Base-by-base conservation (phyloP, 2,888 invertebrate genomes). In the Thymelicus sylvestris region DNA sequence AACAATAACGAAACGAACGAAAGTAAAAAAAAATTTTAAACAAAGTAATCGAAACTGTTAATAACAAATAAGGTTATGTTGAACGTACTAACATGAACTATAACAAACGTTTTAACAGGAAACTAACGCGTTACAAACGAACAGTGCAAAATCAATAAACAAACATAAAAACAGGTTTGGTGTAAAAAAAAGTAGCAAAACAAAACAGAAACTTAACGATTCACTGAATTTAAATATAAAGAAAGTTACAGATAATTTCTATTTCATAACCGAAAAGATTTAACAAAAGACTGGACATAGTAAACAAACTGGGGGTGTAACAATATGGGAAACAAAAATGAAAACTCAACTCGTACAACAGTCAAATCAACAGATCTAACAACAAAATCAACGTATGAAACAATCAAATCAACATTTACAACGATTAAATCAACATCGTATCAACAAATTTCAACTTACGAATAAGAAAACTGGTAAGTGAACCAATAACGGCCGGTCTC, bases 61-160 rank as follows among this genome's bases (percentile, higher is more conserved):
- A 3, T 8, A 52, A 72, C 38, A 81, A 80, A 79, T 78, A 76
- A 81, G 82, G 75, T 66, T n/a, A 12, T 24, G 7, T 24, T 38
- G 50, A 61, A 7, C 50, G 50, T 44, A 1, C 0, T 3, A 44
- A 44, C 44, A 44, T 44, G 7, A 44, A 44, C 44, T 44, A 10
- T 44, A 44, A 44, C 44, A 44, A 44, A 44, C 7, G 12, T 44
- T 10, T 44, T 44, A 44, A 44, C 12, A 44, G 44, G 8, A 44
- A 44, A 44, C 12, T 31, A 31, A 31, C 31, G 31, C 31, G 5
- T 31, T 31, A 31, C 31, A 3, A 31, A 31, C 31, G 31, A 31
- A 44, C 12, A 12, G 44, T 44, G 44, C 44, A 44, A 44, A 44
- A 44, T 44, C 44, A 2, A 12, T 10, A 3, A 12, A 8, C 10